Conservation (phyloP, 2,113 vertebrate species). For the Megaptera novaeangliae region DNA sequence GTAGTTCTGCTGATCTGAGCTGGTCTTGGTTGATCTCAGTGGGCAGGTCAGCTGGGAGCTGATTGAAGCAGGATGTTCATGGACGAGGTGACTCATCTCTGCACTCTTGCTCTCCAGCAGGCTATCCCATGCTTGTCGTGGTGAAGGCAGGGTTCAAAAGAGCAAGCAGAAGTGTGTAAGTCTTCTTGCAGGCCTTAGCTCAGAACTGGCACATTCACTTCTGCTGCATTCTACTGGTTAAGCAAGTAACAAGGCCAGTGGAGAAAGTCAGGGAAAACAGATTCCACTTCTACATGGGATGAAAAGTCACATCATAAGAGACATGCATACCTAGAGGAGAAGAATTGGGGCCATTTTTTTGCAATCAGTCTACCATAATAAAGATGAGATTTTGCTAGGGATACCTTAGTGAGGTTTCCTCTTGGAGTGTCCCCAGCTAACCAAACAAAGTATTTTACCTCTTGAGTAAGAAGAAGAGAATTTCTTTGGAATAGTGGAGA, state of each 20-base stretch:
- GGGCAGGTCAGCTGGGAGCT: neutral
- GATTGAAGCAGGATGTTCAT: neutral
- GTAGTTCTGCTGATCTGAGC: neutral
- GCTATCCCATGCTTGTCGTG: neutral
- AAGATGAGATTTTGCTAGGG: neutral
- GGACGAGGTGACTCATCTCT: neutral
- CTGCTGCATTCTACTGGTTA: neutral
- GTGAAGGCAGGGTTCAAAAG: neutral
- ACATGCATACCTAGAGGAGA: neutral
- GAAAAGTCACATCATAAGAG: neutral
- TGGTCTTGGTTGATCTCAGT: neutral
- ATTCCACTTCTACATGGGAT: neutral
- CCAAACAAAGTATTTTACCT: neutral
- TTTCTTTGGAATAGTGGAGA: neutral
- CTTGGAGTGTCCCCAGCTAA: neutral
- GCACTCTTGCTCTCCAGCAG: neutral
- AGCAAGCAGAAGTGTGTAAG: neutral
- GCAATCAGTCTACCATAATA: neutral
- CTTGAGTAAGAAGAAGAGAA: neutral
- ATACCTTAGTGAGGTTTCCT: neutral
- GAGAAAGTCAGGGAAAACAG: neutral
- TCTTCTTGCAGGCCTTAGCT: neutral
- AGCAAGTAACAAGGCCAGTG: neutral
- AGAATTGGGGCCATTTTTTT: neutral
- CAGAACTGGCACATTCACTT: neutral